These are phyloP conservation scores for Thymelicus lineola DNA, from an alignment of 2,888 invertebrate species.

Conservation along the genomic window DNA sequence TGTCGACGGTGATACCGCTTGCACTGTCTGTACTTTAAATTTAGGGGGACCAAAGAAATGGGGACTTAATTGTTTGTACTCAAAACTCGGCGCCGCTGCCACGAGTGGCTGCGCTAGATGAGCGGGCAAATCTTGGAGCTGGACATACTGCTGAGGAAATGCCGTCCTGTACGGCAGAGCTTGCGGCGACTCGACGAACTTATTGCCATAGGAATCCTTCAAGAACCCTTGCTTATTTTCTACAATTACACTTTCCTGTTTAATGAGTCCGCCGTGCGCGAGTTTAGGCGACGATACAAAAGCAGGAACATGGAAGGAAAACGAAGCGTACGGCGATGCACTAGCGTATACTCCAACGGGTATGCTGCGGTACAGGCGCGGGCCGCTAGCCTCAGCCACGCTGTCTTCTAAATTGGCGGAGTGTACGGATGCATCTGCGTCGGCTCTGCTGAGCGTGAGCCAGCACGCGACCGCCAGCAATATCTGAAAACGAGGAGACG, in stretches of 20 bases:
- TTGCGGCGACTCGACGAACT: slow-evolving; percentile 65
- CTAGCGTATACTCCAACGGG: slow-evolving; percentile 71
- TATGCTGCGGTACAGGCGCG: slow-evolving; percentile 65
- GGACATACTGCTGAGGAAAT: slow-evolving; percentile 72
- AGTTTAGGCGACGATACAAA: slow-evolving; percentile 57
- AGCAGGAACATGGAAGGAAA: slow-evolving; percentile 66
- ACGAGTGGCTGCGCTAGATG: slow-evolving; percentile 73
- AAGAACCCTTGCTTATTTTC: slow-evolving; percentile 63
- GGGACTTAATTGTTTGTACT: slow-evolving; percentile 60
- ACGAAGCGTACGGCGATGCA: slow-evolving; percentile 67
- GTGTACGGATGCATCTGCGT: slow-evolving; percentile 53
- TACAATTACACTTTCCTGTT: slow-evolving; percentile 56
- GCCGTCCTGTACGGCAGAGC: slow-evolving; percentile 63
- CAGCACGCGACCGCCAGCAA: slow-evolving; percentile 63
- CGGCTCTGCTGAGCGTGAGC: slow-evolving; percentile 56
- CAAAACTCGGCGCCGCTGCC: slow-evolving; percentile 59
- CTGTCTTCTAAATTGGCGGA: slow-evolving; percentile 57
- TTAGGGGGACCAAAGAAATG: slow-evolving; percentile 64
- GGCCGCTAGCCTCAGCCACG: slow-evolving; percentile 65
- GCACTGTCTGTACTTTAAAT: slow-evolving; percentile 58
- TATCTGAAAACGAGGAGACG: slow-evolving; percentile 57
- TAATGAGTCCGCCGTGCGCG: slow-evolving; percentile 61
- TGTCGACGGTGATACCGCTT: slow-evolving; percentile 54
- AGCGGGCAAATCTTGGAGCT: slow-evolving; percentile 71
- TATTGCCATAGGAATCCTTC: slow-evolving; percentile 77